Base-by-base conservation (phyloP, 2,113 vertebrate genomes). In the Aleadryas rufinucha region DNA sequence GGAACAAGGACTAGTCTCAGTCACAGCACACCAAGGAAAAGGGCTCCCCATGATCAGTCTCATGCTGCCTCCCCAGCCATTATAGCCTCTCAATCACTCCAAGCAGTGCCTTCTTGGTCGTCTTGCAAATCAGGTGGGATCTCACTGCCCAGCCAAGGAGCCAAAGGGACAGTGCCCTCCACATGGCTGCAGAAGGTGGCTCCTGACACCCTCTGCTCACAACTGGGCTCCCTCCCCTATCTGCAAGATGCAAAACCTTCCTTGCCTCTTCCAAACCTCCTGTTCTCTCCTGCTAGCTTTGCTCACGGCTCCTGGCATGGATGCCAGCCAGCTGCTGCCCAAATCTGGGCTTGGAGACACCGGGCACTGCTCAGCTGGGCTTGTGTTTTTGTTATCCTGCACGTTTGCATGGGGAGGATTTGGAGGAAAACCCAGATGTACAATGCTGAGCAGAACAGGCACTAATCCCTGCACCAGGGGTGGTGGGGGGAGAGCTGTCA, bases 391-490 rank as follows among this genome's bases (percentile, higher is more conserved):
- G 64, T 94, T 94, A 78, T 80, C 72, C 95, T 26, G 35, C 2
- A 2, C 64, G 75, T 96, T 95, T 90, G 80, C 92, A 64, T 78
- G 85, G 79, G 65, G 65, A 89, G 90, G 90, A 93, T 92, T 94
- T 96, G 80, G 86, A 95, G 90, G 33, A 81, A 95, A 95, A 94
- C 90, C 86, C 88, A 94, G 76, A 63, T 60, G 68, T 74, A 95
- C 66, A 59, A 9, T 2, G 7, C 50, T 37, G 83, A 87, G 71
- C 59, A 16, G 78, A 91, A 68, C 61, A 70, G 87, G n/a, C n/a
- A 0, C 76, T 96, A 96, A 97, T 95, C 88, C 89, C 65, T 1
- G 61, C 86, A 64, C 84, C 64, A 52, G 83, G 91, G 85, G 49
- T 37, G 14, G 64, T 1, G 1, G 9, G 31, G n/a, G 27, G 8